Percentiles rank a stretch among this genome's conserved stretches.
Evolutionary conservation across 2,113 vertebrate genomes (phyloP).

Genomic region (Fulmarus glacialis): DNA sequence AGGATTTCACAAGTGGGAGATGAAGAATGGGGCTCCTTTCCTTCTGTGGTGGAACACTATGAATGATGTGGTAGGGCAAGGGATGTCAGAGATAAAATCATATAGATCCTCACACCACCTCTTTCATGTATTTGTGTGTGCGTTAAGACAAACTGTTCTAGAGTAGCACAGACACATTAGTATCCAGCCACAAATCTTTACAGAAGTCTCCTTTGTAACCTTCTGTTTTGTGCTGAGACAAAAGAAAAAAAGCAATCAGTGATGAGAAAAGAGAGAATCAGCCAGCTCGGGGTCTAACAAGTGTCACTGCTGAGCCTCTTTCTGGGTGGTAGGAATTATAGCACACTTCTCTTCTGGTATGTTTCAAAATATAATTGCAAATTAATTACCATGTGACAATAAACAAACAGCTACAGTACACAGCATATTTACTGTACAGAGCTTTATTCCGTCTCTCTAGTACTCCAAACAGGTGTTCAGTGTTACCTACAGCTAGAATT

Average conservation of each 20-base stretch:
- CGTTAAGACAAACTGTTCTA: background rate
- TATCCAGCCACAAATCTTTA: background rate
- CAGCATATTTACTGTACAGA: conserved; percentile 8
- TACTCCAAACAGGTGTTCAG: conserved; percentile 68
- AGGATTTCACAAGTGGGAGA: background rate
- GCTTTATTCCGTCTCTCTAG: conserved; percentile 34
- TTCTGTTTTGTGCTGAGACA: conserved; percentile 19
- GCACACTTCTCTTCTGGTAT: conserved; percentile 38
- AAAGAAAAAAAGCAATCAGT: conserved; percentile 29
- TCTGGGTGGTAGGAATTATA: conserved; percentile 60
- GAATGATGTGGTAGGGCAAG: background rate
- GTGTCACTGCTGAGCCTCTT: conserved; percentile 37
- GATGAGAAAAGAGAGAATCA: conserved; percentile 44
- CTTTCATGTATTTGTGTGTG: background rate
- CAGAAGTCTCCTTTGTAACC: background rate
- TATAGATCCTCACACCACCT: background rate
- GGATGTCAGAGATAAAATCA: background rate
- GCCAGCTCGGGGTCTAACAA: conserved; percentile 12
- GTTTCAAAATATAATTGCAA: conserved; percentile 44
- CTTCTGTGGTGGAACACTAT: background rate
- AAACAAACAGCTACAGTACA: conserved; percentile 52
- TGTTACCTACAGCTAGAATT: conserved; percentile 69
- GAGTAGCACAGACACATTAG: background rate
- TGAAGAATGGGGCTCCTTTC: background rate
- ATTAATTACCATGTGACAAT: conserved; percentile 50